Evolutionary conservation across 2,797 vertebrate genomes (phyloP).

Genomic region (Protosalanx chinensis): DNA sequence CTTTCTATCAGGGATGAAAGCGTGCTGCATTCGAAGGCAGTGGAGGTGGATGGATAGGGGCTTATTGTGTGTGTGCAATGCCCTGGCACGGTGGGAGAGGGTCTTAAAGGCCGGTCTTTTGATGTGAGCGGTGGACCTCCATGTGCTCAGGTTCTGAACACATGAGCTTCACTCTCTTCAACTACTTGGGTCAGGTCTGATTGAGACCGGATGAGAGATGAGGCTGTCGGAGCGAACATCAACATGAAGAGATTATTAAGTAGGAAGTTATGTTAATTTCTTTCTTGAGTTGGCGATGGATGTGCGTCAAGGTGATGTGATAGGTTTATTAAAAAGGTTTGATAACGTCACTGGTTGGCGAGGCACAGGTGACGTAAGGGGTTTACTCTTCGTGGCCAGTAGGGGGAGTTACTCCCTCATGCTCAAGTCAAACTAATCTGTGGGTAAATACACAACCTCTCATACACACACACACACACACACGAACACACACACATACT

Average conservation of each 20-base stretch:
- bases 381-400: constrained; percentile 62
- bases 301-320: not conserved
- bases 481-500: constrained; percentile 5
- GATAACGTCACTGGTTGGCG: constrained; percentile 23
- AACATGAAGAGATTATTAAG: not conserved
- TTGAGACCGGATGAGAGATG: too few species aligned
- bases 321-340: constrained; percentile 24
- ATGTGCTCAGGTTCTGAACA: constrained; percentile 57
- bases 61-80: constrained; percentile 51
- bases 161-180: not conserved
- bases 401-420: constrained; percentile 72
- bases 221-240: not conserved
- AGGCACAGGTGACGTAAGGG: constrained; percentile 68
- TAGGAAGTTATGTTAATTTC: not conserved
- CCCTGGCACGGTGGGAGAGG: constrained; percentile 54
- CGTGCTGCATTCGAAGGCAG: constrained; percentile 48
- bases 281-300: not conserved
- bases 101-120: constrained; percentile 57
- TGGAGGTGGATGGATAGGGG: constrained; percentile 18
- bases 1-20: constrained; percentile 57
- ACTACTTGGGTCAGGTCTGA: too few species aligned
- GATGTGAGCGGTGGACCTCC: constrained; percentile 44
- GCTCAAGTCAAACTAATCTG: constrained; percentile 31
- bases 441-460: constrained; percentile 29
- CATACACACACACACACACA: constrained; percentile 2